phyloP scores from a whole-genome alignment of 35 echinoderm and acorn worm genomes.

The Apostichopus parvimensis region DNA sequence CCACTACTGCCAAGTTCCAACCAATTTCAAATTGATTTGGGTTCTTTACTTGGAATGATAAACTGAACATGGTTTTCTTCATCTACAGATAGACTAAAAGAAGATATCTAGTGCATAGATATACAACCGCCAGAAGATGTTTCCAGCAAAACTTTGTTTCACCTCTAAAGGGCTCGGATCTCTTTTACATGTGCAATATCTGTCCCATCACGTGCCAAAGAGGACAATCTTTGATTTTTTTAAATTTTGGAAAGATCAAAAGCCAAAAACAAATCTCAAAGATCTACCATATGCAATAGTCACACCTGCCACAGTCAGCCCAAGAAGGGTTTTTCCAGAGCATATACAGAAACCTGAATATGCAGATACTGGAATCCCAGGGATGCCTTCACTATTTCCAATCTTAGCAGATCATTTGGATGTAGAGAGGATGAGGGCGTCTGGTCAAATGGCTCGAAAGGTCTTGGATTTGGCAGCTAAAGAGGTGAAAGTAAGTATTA shows the following conservation, averaged over 20 bases:
- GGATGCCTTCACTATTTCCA: constrained; percentile 42
- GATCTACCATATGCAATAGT: constrained; percentile 48
- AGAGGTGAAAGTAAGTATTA: constrained; percentile 59
- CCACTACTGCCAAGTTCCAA: too few species aligned
- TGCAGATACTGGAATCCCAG: constrained; percentile 53
- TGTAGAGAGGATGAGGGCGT: constrained; percentile 64
- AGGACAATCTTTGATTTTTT: constrained; percentile 66
- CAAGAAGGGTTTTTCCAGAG: constrained; percentile 61
- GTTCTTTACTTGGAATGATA: too few species aligned
- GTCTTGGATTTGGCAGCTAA: constrained; percentile 78
- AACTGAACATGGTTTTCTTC: background rate
- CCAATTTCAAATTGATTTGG: too few species aligned
- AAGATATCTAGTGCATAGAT: background rate
- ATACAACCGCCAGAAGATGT: background rate
- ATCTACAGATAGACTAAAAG: background rate
- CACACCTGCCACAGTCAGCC: constrained; percentile 53
- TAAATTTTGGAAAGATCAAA: constrained; percentile 21
- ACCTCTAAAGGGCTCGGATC: background rate
- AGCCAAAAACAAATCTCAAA: background rate
- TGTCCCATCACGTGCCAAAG: background rate
- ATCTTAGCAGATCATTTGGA: constrained; percentile 49
- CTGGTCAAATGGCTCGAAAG: constrained; percentile 69
- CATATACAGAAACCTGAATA: constrained; percentile 68
- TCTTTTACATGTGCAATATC: background rate
- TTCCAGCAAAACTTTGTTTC: background rate